Conservation (phyloP, 2,888 invertebrate genomes). For the Tipula vernalis region DNA sequence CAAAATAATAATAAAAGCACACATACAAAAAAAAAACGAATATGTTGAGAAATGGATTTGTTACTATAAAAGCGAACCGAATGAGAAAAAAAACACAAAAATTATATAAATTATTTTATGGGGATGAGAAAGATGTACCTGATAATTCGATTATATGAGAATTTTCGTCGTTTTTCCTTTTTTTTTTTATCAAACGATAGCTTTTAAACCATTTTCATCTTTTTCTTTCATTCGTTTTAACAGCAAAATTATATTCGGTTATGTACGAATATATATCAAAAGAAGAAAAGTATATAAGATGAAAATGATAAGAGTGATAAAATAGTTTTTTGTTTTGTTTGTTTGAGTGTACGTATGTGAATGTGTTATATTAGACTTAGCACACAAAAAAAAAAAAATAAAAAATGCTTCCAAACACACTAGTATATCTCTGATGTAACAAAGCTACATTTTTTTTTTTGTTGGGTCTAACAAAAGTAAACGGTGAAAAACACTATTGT, state of each 20-base stretch:
- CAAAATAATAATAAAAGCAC: slow-evolving; percentile 4
- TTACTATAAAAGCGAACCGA: not conserved
- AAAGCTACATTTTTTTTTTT: not conserved
- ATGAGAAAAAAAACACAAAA: not conserved
- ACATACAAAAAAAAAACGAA: not conserved
- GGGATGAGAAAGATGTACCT: not conserved
- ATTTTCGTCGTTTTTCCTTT: not conserved
- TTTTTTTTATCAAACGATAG: not conserved
- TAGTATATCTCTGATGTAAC: not conserved
- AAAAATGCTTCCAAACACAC: not conserved
- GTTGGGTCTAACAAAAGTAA: not conserved
- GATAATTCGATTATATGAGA: not conserved
- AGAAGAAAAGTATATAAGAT: not conserved
- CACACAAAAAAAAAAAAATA: not conserved
- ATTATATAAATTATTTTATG: not conserved
- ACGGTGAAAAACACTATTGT: not conserved
- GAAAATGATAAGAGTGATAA: not conserved
- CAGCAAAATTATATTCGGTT: not conserved
- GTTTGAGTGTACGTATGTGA: not conserved
- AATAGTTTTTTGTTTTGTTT: not conserved
- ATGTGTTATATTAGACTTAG: not conserved
- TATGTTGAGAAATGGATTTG: slow-evolving; percentile 4
- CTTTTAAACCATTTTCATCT: not conserved
- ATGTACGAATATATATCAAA: not conserved
- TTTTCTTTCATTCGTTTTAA: not conserved